Base-by-base conservation (phyloP, 2,797 vertebrate species). In the Craterocephalus amniculus region DNA sequence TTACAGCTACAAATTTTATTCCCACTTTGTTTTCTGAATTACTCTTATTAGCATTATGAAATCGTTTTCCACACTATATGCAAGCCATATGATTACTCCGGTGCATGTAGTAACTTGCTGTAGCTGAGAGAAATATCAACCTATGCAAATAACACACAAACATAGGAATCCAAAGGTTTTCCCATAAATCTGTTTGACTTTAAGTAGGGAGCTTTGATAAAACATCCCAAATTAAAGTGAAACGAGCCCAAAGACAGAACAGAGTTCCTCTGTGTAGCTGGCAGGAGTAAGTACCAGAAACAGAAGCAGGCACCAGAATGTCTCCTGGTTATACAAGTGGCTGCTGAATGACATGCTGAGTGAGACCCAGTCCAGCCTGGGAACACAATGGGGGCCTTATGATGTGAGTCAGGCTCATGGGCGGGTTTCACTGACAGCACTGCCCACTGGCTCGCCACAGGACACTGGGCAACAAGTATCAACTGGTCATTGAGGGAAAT, bases 341-440 rank as follows among this genome's bases (percentile, higher is more conserved):
- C 84, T 91, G 88, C 87, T 91, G 87, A 93, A 90, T 92, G 88
- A 91, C 90, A 87, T 66, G 78, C 81, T 83, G 90, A 91, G 88
- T 83, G 92, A 92, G 93, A 91, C 91, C 90, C 87, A 92, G 91
- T 93, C 91, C 91, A 85, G 91, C 87, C 84, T 78, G 85, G 20
- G 77, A 90, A 89, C 89, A 95, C 92, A 94, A 94, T 93, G 89
- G 85, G 80, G 79, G 83, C 91, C 90, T 94, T 94, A 92, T 93
- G 87, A 90, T 90, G 86, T 88, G 88, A 91, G 84, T 90, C 89
- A 89, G 84, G 85, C 88, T 85, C 84, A 80, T 86, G 89, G 91
- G 86, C 79, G 89, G 85, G 88, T 88, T 91, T 91, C 89, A 71
- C 66, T 88, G 87, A 88, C 87, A 78, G 88, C 71, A 63, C 88